These are phyloP conservation scores for Bradypus variegatus DNA, from an alignment of 2,797 vertebrate species.

Conservation along the genomic window DNA sequence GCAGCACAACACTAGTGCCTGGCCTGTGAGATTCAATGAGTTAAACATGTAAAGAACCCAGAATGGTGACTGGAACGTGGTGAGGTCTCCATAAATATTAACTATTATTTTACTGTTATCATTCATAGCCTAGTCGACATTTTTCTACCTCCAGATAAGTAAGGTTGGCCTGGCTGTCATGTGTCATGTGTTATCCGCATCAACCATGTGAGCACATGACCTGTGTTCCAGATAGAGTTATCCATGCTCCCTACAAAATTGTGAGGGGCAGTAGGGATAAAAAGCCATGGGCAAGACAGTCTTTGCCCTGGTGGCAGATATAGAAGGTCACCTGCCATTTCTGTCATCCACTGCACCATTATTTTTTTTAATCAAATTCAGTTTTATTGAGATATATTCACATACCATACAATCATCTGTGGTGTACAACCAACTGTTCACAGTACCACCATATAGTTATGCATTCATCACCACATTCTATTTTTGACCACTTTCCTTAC, in stretches of 20 bases:
- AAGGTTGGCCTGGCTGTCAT: not conserved
- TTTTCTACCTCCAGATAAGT: not conserved
- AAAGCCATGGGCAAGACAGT: no score
- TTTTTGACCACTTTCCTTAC: no score
- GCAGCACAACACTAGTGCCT: not conserved
- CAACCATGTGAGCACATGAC: no score
- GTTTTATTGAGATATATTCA: not conserved
- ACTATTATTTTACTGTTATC: not conserved
- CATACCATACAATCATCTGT: no score
- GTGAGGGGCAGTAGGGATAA: not conserved
- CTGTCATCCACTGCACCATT: not conserved
- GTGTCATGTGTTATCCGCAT: no score
- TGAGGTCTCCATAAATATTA: not conserved
- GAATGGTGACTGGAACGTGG: not conserved
- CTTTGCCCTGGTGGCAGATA: no score
- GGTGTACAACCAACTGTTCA: no score
- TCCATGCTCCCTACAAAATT: not conserved
- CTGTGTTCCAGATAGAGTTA: not conserved
- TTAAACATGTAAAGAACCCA: not conserved
- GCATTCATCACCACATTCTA: no score
- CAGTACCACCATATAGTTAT: no score
- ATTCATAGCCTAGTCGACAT: not conserved
- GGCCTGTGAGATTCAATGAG: not conserved
- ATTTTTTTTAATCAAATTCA: not conserved
- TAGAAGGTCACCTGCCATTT: no score